These are phyloP conservation scores for Gallinago solitaria DNA, from an alignment of 2,797 vertebrate genomes.

Conservation along the genomic window DNA sequence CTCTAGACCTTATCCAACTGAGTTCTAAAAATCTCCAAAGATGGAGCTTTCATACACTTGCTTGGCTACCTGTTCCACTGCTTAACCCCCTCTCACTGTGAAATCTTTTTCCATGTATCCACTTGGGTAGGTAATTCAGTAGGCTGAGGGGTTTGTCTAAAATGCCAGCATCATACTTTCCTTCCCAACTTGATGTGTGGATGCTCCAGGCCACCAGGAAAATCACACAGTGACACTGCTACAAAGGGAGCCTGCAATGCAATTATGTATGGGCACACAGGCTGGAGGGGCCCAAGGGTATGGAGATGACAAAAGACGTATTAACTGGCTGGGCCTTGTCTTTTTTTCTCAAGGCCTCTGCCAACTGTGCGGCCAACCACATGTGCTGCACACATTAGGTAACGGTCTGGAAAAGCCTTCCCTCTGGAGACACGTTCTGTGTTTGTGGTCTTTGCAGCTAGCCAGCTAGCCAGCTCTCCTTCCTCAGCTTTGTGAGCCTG, in stretches of 20 bases:
- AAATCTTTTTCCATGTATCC: neutral
- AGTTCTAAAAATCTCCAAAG: neutral
- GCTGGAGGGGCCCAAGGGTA: neutral
- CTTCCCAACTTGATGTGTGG: neutral
- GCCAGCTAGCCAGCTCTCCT: neutral
- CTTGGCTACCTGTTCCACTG: neutral
- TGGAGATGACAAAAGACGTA: neutral
- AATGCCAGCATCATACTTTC: neutral
- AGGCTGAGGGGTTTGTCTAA: neutral
- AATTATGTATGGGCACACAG: neutral
- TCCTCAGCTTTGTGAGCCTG: neutral
- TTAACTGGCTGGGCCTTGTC: neutral
- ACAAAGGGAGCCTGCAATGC: neutral
- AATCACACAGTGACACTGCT: neutral
- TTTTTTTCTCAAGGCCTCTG: conserved; percentile 5
- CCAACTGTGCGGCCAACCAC: neutral
- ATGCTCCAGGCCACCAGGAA: neutral
- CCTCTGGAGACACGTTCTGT: neutral
- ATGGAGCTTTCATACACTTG: neutral
- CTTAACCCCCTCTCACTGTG: neutral
- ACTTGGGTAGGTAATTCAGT: neutral
- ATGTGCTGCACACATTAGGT: neutral
- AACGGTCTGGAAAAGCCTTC: neutral
- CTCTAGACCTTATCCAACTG: neutral
- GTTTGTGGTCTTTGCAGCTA: neutral